Percentiles rank a stretch among this genome's conserved stretches.
These are phyloP conservation scores for Hermodice carunculata DNA, from an alignment of 2,888 invertebrate species.

Conservation along the genomic window DNA sequence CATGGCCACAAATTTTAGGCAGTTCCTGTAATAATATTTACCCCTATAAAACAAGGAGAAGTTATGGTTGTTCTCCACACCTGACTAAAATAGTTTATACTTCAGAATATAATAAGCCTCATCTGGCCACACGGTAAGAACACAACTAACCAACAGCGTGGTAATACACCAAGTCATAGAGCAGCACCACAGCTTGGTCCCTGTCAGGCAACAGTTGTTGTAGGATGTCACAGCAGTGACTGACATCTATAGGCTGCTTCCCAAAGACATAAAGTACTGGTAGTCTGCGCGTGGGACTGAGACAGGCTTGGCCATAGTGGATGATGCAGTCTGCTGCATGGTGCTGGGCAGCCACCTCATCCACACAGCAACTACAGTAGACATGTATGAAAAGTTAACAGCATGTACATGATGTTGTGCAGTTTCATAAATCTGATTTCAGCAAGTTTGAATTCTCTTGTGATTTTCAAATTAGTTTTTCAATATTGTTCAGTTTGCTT, in stretches of 20 bases:
- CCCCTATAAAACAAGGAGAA: no score
- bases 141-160: conserved; percentile 39
- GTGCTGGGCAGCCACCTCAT: conserved; percentile 91
- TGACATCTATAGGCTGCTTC: conserved; percentile 73
- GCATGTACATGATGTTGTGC: background rate
- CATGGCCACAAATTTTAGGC: no score
- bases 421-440: background rate
- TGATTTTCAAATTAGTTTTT: no score
- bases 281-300: conserved; percentile 79
- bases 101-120: no score
- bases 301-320: conserved; percentile 93
- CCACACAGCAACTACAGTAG: conserved; percentile 84
- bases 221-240: conserved; percentile 57
- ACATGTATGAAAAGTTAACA: conserved; percentile 7
- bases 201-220: conserved; percentile 44
- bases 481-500: background rate
- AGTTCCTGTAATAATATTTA: no score
- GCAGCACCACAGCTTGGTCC: conserved; percentile 57
- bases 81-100: no score
- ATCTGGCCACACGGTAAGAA: no score
- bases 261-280: conserved; percentile 75
- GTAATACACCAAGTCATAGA: conserved; percentile 69
- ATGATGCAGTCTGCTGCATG: conserved; percentile 86
- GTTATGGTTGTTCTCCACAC: no score
- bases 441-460: no score